Conservation (phyloP, 2,888 invertebrate genomes). For the Phengaris alcon region DNA sequence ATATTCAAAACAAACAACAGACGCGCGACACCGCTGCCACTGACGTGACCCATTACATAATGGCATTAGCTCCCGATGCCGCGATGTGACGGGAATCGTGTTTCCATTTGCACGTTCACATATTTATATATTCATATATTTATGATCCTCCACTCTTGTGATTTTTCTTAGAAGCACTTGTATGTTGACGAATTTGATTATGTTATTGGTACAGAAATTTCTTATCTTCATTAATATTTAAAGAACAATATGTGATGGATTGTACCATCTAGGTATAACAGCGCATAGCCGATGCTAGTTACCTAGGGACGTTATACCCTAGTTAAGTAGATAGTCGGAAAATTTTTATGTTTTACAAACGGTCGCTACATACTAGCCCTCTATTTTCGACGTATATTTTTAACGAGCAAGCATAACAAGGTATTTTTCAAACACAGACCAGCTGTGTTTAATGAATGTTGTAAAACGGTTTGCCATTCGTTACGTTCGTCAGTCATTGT, state of each 20-base stretch:
- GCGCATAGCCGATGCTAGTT: too few relatives aligned
- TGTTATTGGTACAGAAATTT: too few relatives aligned
- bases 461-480: background rate
- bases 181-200: too few relatives aligned
- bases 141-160: too few relatives aligned
- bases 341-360: too few relatives aligned
- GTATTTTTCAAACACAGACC: background rate
- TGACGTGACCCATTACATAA: constrained; percentile 7
- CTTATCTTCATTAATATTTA: too few relatives aligned
- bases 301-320: too few relatives aligned
- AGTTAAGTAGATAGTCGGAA: too few relatives aligned
- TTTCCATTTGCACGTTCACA: constrained; percentile 8
- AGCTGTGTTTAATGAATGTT: background rate
- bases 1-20: background rate
- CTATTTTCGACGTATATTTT: background rate
- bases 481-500: background rate
- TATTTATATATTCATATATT: background rate
- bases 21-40: background rate
- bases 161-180: too few relatives aligned
- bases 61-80: background rate
- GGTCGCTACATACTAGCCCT: background rate
- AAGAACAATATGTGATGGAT: too few relatives aligned
- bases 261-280: too few relatives aligned
- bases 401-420: background rate
- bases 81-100: constrained; percentile 9